Evolutionary conservation across 2,888 invertebrate genomes (phyloP).

Genomic region (Drosophila birchii): DNA sequence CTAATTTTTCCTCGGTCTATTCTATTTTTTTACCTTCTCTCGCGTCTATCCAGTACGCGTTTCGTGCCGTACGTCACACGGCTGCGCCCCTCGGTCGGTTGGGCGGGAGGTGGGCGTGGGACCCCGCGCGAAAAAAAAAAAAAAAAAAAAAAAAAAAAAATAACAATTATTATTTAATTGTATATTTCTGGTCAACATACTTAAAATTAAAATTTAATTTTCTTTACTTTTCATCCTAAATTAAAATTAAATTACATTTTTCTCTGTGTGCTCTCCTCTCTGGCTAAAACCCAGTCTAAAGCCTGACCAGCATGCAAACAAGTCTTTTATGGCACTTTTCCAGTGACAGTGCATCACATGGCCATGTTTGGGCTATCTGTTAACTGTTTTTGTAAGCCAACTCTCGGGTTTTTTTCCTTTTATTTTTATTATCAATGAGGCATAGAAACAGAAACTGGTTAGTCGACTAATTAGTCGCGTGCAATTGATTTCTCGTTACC

Average conservation of each 20-base stretch:
- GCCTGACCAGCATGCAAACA: conserved; percentile 67
- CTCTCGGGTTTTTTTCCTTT: conserved; percentile 20
- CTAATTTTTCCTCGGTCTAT: too few relatives aligned
- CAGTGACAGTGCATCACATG: conserved; percentile 78
- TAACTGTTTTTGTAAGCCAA: conserved; percentile 74
- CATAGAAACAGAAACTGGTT: conserved; percentile 63
- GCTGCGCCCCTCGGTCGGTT: too few relatives aligned
- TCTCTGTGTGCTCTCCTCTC: neutral
- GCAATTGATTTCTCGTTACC: conserved; percentile 40
- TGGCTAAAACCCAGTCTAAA: conserved; percentile 10
- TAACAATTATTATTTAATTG: neutral
- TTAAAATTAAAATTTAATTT: neutral
- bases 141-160: too few relatives aligned
- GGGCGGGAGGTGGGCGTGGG: too few relatives aligned
- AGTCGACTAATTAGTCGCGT: conserved; percentile 64
- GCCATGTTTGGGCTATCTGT: conserved; percentile 76
- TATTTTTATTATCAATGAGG: conserved; percentile 65
- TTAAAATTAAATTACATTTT: neutral
- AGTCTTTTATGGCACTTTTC: conserved; percentile 78
- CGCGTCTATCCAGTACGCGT: too few relatives aligned
- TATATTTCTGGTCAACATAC: neutral
- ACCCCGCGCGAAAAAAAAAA: too few relatives aligned
- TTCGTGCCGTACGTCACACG: too few relatives aligned
- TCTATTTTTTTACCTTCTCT: too few relatives aligned
- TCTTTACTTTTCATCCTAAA: neutral